Percentiles rank a stretch among this genome's conserved stretches.
Conservation (phyloP, 2,888 invertebrate genomes). For the Acanthosepion pharaonis region DNA sequence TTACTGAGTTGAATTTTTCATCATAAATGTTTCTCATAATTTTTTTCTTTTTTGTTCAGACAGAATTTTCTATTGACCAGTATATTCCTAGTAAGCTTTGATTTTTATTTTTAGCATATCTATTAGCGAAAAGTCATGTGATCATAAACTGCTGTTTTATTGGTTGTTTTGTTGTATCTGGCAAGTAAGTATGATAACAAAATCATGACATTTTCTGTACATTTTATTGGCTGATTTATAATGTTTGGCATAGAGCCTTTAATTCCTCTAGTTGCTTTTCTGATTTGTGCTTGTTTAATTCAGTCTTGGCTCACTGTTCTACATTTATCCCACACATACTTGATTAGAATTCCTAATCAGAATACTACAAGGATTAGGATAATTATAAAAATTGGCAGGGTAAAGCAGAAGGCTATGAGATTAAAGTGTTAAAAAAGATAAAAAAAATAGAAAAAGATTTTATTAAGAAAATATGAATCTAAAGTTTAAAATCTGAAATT, state of each 20-base stretch:
- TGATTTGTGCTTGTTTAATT: not conserved
- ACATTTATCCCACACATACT: conserved; percentile 12
- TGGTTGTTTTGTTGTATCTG: not conserved
- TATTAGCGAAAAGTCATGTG: not conserved
- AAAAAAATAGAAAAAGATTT: not conserved
- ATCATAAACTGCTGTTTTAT: not conserved
- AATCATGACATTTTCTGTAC: not conserved
- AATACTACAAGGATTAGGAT: not conserved
- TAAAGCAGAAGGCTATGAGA: not conserved
- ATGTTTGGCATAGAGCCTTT: not conserved
- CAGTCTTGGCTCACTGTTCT: not conserved
- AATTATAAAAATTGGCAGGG: not conserved
- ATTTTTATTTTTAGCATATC: not conserved
- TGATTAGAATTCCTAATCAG: conserved; percentile 33
- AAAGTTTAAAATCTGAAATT: not conserved
- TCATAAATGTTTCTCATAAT: not conserved
- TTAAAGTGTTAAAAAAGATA: not conserved
- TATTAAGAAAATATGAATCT: not conserved
- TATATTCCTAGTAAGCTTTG: not conserved
- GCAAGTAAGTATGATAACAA: not conserved
- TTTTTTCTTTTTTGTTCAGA: not conserved
- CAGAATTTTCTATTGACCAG: not conserved
- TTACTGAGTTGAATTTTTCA: not conserved
- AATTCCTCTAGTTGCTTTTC: not conserved
- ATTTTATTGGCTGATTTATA: not conserved